Percentiles rank a stretch among this genome's conserved stretches.
Evolutionary conservation across 2,888 invertebrate genomes (phyloP).

Genomic region (Bombylius major): DNA sequence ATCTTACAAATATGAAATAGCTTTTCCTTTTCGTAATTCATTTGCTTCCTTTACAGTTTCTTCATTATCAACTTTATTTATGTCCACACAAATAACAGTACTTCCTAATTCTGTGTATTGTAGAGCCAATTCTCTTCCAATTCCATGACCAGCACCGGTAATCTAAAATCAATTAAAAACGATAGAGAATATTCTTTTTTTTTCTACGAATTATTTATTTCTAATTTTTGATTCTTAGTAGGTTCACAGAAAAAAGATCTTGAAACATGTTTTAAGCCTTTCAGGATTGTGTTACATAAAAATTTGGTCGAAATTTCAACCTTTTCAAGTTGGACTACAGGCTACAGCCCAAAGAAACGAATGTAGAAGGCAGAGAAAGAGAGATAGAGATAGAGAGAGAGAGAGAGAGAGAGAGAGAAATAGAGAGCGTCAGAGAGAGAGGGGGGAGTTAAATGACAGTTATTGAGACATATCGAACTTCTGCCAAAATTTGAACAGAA

Average conservation of each 20-base stretch:
- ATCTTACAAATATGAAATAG: slow-evolving; percentile 37
- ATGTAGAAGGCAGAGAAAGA: no score
- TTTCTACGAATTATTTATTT: not conserved
- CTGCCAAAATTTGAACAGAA: no score
- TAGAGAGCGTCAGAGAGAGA: no score
- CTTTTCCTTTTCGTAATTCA: slow-evolving; percentile 26
- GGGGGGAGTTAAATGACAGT: no score
- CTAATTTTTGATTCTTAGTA: not conserved
- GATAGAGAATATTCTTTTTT: no score
- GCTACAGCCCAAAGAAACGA: no score
- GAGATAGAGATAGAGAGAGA: no score
- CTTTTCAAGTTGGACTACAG: no score
- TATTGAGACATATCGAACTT: no score
- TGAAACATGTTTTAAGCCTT: slow-evolving; percentile 20
- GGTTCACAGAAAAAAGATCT: slow-evolving; percentile 2
- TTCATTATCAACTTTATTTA: slow-evolving; percentile 55
- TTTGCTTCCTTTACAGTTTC: slow-evolving; percentile 49
- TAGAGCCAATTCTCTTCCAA: slow-evolving; percentile 63
- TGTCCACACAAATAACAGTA: slow-evolving; percentile 62
- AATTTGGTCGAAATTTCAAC: no score
- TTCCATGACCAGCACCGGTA: slow-evolving; percentile 76
- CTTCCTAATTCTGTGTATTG: slow-evolving; percentile 60
- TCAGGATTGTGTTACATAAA: no score
- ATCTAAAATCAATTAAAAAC: slow-evolving; percentile 46
- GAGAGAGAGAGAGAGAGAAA: no score